Conservation (phyloP, 2,888 invertebrate species). For the Mesochorus sp. region DNA sequence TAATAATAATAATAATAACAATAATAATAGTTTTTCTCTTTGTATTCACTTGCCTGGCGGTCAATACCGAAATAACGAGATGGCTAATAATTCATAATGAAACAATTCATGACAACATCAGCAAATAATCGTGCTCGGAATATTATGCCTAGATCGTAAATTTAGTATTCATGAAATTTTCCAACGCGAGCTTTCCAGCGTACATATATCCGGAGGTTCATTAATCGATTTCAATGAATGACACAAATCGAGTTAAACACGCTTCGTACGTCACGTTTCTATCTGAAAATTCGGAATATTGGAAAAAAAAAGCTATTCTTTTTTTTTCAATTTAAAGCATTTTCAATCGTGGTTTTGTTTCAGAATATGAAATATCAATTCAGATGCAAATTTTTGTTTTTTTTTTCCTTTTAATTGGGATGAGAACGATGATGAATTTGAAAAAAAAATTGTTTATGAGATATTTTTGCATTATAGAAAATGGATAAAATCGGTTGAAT, state of each 20-base stretch:
- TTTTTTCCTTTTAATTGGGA: too few species aligned
- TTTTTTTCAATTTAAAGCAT: too few species aligned
- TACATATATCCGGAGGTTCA: not conserved
- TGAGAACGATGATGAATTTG: too few species aligned
- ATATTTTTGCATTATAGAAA: not conserved
- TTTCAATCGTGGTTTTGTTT: too few species aligned
- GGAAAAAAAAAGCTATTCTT: too few species aligned
- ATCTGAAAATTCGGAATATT: not conserved
- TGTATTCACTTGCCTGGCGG: not conserved
- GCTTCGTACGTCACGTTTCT: not conserved
- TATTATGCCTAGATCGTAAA: conserved; percentile 12
- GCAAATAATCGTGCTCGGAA: conserved; percentile 35
- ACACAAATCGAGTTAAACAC: not conserved
- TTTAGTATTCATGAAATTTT: conserved; percentile 20
- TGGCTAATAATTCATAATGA: not conserved
- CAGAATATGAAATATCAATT: too few species aligned
- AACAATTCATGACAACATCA: conserved; percentile 35
- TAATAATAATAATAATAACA: too few species aligned
- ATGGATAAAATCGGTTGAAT: not conserved
- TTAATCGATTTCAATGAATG: conserved; percentile 23
- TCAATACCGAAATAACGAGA: not conserved
- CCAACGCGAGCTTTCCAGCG: conserved; percentile 7
- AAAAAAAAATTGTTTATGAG: not conserved
- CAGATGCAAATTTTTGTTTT: too few species aligned
- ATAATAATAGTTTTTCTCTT: too few species aligned